Percentiles rank a stretch among this genome's conserved stretches.
These are phyloP conservation scores for Falco concolor DNA, from an alignment of 2,797 vertebrate genomes.

Conservation along the genomic window DNA sequence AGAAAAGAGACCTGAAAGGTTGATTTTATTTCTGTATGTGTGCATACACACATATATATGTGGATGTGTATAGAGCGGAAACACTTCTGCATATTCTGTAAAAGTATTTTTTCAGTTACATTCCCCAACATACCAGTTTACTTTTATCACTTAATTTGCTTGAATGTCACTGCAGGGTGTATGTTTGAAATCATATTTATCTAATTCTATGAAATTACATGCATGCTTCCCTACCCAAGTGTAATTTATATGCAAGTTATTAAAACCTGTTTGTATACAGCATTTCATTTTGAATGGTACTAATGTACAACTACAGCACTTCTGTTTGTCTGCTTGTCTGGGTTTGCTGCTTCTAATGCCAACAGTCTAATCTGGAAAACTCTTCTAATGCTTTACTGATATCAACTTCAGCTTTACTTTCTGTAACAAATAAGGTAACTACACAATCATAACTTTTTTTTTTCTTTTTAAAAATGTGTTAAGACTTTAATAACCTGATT, in stretches of 20 bases:
- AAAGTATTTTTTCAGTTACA: neutral
- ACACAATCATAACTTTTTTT: neutral
- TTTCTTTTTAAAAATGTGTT: neutral
- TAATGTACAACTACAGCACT: neutral
- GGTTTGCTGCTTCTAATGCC: neutral
- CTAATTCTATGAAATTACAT: neutral
- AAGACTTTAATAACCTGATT: neutral
- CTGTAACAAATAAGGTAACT: neutral
- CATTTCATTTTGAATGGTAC: neutral
- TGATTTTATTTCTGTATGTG: neutral
- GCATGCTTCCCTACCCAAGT: neutral
- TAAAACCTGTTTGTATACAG: neutral
- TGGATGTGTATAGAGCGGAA: neutral
- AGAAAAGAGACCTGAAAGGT: neutral
- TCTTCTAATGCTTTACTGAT: neutral
- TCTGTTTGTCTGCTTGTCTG: neutral
- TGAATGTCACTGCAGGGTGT: neutral
- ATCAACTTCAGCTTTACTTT: neutral
- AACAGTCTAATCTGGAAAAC: neutral
- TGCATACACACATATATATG: fast-evolving
- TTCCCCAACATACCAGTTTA: neutral
- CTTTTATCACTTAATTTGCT: neutral
- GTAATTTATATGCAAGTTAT: neutral
- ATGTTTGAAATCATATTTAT: neutral
- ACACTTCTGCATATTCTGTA: neutral